Evolutionary conservation across 2,113 vertebrate species (phyloP).

Genomic region (Dissostichus mawsoni): DNA sequence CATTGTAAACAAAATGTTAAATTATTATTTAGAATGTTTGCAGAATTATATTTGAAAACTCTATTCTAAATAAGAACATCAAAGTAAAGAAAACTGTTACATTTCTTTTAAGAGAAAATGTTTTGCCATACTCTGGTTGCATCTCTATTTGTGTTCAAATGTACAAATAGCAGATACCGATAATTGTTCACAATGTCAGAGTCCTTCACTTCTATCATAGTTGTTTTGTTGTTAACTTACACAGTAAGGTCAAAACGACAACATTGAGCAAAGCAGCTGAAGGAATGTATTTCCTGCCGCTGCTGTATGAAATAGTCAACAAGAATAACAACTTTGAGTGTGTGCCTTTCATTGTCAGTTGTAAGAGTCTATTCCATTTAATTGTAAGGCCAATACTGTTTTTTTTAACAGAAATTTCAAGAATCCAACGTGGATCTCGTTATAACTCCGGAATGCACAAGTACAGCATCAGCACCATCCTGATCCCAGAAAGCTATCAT

Average conservation of each 20-base stretch:
- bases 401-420: conserved; percentile 44
- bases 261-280: neutral
- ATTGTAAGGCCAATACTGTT: conserved; percentile 3
- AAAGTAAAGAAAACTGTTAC: neutral
- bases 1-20: neutral
- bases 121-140: neutral
- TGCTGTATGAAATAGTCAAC: neutral
- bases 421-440: conserved; percentile 36
- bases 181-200: too few relatives aligned
- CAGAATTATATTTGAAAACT: too few relatives aligned
- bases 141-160: neutral
- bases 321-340: neutral
- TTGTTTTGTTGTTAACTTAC: neutral
- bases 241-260: neutral
- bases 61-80: neutral
- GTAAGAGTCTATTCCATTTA: neutral
- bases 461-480: conserved; percentile 57
- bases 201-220: neutral
- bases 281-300: neutral
- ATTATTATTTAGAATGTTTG: neutral
- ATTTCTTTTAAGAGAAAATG: neutral
- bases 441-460: conserved; percentile 48
- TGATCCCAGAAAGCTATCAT: conserved; percentile 71
- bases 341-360: neutral
- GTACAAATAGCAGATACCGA: neutral